Evolutionary conservation across 2,888 invertebrate species (phyloP), one percentile per base, ranked within the genome.

Genomic region (Lapara coniferarum): DNA sequence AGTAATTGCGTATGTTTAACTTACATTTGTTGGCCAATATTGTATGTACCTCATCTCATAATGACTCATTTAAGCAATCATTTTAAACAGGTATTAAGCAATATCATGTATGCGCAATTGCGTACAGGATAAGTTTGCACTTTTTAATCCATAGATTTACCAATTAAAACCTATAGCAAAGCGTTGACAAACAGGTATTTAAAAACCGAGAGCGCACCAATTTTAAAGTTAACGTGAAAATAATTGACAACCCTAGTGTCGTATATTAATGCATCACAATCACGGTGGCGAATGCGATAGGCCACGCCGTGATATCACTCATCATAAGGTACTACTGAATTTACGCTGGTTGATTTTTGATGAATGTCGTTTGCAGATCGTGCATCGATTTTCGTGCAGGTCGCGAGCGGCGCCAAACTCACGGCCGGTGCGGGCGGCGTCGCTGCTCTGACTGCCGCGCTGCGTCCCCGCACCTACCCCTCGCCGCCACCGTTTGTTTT

Each of bases 371-470:
- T 89, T 88, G 88, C 89, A 89, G 89, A 89, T 91, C 89, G 88
- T 90, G 91, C 93, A 93, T 93, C 90, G 93, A 93, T 93, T 93
- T 93, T 93, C 86, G 86, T 87, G 82, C 75, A 79, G 84, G 91
- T 89, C 89, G 89, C 90, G 89, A 87, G 85, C 88, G 88, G 84
- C 89, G 86, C 87, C 86, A 76, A 77, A 78, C 85, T 88, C 89
- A 85, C 93, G 88, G 88, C 92, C 90, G 87, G 76, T 82, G 82
- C 90, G 89, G 88, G 84, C 90, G 89, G 89, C 92, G 90, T 88
- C 92, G 89, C 86, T 88, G 86, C 86, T 88, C 83, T 85, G 89
- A 92, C 93, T 92, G 92, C 80, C 90, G 90, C 88, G 87, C 84
- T 86, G 83, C 84, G 85, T 83, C 87, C 85, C 87, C 88, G 83